phyloP scores from a whole-genome alignment of 2,888 invertebrate species.

The Dione juno region DNA sequence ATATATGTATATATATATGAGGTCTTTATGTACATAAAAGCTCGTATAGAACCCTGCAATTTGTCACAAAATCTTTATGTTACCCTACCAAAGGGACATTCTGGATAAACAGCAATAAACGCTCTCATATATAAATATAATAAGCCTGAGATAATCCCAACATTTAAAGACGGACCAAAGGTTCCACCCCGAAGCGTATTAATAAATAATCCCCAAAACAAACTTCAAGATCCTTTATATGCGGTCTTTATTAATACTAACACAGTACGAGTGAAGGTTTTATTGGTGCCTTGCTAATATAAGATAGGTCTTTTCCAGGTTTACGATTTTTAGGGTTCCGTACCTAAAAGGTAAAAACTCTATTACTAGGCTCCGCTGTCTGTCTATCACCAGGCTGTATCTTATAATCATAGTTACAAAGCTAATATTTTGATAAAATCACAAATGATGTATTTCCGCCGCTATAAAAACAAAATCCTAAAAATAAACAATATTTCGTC shows the following conservation, averaged over 20 bases:
- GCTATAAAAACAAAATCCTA: no score
- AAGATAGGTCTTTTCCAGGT: neutral
- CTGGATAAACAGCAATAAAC: constrained; percentile 15
- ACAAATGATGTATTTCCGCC: no score
- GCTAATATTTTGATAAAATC: no score
- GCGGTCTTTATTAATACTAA: constrained; percentile 12
- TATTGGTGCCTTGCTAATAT: neutral
- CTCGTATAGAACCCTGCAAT: constrained; percentile 8
- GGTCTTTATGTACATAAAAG: constrained; percentile 8
- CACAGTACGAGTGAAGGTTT: neutral
- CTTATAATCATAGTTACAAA: no score
- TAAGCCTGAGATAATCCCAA: neutral
- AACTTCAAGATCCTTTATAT: constrained; percentile 16
- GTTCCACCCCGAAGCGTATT: constrained; percentile 9
- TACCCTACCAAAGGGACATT: neutral
- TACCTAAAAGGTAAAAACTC: no score
- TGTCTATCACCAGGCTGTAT: no score
- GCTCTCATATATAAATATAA: constrained; percentile 12
- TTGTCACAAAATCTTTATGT: constrained; percentile 19
- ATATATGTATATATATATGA: neutral
- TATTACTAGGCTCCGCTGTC: no score
- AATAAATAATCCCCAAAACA: constrained; percentile 21
- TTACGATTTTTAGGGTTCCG: neutral
- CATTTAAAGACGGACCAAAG: constrained; percentile 12
- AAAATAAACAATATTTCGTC: no score